A percentile compares a stretch with the other conserved stretches of the same genome.
Evolutionary conservation across 2,797 vertebrate species (phyloP).

Genomic region (Gastrophryne carolinensis): DNA sequence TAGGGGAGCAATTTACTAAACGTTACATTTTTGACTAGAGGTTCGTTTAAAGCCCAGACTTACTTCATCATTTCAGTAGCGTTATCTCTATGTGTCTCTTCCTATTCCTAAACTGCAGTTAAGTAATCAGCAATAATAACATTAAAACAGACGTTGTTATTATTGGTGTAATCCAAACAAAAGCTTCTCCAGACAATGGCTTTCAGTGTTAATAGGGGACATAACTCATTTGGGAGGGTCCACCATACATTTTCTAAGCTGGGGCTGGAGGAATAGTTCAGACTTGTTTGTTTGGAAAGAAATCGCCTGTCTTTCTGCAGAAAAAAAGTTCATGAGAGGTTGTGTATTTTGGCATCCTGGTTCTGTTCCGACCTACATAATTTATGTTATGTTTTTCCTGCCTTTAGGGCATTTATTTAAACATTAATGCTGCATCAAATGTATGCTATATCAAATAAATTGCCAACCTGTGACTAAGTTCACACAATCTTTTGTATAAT

Average conservation of each 20-base stretch:
- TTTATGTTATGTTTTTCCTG: background rate
- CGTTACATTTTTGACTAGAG: too few relatives aligned
- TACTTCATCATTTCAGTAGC: background rate
- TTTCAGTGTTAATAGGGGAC: background rate
- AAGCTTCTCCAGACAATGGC: background rate
- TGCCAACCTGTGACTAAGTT: too few relatives aligned
- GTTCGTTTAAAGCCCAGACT: too few relatives aligned
- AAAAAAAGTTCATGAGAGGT: background rate
- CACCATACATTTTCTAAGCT: background rate
- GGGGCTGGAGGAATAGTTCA: background rate
- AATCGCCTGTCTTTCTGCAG: background rate
- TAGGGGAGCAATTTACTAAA: too few relatives aligned
- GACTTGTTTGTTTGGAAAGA: conserved; percentile 15
- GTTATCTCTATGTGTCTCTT: background rate
- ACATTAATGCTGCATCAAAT: background rate
- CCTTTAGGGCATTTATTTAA: background rate
- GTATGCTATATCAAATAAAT: too few relatives aligned
- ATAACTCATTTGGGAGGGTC: background rate
- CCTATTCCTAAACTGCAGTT: background rate
- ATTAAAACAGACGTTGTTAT: background rate
- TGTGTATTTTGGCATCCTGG: background rate
- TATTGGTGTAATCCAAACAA: conserved; percentile 8
- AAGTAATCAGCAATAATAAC: background rate
- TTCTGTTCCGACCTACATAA: background rate
- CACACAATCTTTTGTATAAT: too few relatives aligned